Percentiles rank a stretch among this genome's conserved stretches.
These are phyloP conservation scores for Tapera naevia DNA, from an alignment of 2,797 vertebrate species.

Conservation along the genomic window DNA sequence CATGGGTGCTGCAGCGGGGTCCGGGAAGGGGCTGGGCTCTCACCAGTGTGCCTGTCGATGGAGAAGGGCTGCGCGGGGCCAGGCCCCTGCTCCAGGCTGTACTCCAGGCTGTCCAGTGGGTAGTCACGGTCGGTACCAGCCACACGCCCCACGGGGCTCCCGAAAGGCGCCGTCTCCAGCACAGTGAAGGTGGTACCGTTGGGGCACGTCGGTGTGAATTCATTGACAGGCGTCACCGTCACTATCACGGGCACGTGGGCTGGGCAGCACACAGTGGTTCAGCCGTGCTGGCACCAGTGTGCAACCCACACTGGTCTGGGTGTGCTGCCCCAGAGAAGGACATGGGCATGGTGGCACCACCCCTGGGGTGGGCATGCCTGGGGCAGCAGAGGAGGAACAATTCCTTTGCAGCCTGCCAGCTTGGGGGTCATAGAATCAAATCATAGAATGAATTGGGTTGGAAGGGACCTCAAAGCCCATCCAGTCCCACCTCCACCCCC, in stretches of 20 bases:
- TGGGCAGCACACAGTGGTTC: background rate
- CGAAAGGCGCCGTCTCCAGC: constrained; percentile 54
- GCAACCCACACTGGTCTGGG: rapidly evolving
- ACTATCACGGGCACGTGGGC: constrained; percentile 74
- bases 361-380: background rate
- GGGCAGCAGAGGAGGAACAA: background rate
- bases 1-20: rapidly evolving
- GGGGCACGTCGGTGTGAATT: constrained; percentile 71
- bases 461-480: no score
- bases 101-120: constrained; percentile 57
- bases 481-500: no score
- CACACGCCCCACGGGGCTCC: constrained; percentile 61
- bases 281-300: rapidly evolving
- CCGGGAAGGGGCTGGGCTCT: rapidly evolving
- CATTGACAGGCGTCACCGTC: constrained; percentile 71
- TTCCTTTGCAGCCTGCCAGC: background rate
- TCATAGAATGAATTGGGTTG: no score
- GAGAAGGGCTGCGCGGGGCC: constrained; percentile 52
- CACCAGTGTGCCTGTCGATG: constrained; percentile 65
- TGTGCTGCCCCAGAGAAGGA: background rate
- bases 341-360: rapidly evolving
- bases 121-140: constrained; percentile 68
- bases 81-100: constrained; percentile 17
- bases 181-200: constrained; percentile 14
- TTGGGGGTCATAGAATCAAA: no score